phyloP scores from a whole-genome alignment of 2,113 vertebrate species.

The Equus quagga region DNA sequence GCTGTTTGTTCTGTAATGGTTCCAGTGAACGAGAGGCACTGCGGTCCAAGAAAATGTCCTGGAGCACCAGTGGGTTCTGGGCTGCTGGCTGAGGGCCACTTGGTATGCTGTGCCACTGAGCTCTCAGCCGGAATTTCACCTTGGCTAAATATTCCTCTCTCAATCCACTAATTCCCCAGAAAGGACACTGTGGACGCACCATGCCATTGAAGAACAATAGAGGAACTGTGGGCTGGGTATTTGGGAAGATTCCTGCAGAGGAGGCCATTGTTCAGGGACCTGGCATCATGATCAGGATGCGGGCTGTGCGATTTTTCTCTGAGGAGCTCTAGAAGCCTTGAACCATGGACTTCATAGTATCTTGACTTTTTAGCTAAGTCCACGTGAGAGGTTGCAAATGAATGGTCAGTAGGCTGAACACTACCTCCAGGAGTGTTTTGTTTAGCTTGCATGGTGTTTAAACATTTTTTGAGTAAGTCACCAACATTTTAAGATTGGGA shows the following conservation, averaged over 20 bases:
- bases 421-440: neutral
- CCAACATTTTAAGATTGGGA: neutral
- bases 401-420: neutral
- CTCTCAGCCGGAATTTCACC: constrained; percentile 57
- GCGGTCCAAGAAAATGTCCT: constrained; percentile 78
- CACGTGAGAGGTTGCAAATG: neutral
- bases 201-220: neutral
- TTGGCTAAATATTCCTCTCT: neutral
- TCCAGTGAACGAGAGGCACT: constrained; percentile 57
- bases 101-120: constrained; percentile 44
- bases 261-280: neutral
- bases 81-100: constrained; percentile 61
- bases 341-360: neutral
- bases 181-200: constrained; percentile 8
- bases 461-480: neutral
- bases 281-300: neutral
- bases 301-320: neutral
- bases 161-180: constrained; percentile 55
- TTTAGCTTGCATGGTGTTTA: neutral
- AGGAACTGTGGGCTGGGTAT: constrained; percentile 21
- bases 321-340: neutral
- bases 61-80: constrained; percentile 60
- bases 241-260: constrained; percentile 5
- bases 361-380: neutral
- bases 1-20: constrained; percentile 77